Evolutionary conservation across 2,113 vertebrate genomes (phyloP).

Genomic region (Globicephala melas): DNA sequence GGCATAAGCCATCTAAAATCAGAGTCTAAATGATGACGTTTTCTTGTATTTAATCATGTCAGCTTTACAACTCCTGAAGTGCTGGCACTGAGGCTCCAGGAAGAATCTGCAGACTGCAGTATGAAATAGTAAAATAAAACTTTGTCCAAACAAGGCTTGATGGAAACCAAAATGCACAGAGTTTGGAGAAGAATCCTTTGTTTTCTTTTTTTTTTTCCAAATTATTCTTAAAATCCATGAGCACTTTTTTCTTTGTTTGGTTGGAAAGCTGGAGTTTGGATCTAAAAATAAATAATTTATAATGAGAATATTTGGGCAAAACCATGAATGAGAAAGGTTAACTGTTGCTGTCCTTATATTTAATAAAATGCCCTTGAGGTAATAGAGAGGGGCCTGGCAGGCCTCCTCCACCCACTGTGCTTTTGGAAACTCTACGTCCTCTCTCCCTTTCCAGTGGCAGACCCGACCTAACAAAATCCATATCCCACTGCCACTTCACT

Average conservation of each 20-base stretch:
- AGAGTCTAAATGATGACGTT: not conserved
- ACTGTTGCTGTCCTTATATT: not conserved
- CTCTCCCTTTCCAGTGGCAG: not conserved
- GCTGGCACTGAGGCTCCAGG: not conserved
- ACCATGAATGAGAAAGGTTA: not conserved
- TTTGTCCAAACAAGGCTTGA: not conserved
- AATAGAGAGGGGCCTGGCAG: not conserved
- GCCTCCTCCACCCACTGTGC: not conserved
- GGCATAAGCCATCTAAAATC: not conserved
- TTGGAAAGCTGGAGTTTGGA: not conserved
- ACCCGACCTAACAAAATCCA: not conserved
- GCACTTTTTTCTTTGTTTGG: not conserved
- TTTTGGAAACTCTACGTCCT: not conserved
- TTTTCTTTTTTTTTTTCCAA: constrained; percentile 7
- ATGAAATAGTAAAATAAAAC: not conserved
- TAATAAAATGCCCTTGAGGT: not conserved
- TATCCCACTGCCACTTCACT: not conserved
- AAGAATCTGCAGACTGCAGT: not conserved
- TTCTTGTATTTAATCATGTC: not conserved
- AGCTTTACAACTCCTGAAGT: not conserved
- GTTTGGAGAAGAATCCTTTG: not conserved
- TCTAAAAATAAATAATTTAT: not conserved
- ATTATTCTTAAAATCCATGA: not conserved
- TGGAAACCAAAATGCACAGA: not conserved
- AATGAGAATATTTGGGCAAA: not conserved